These are phyloP conservation scores for Drosophila multiciliata DNA, from an alignment of 2,888 invertebrate species.

Conservation along the genomic window DNA sequence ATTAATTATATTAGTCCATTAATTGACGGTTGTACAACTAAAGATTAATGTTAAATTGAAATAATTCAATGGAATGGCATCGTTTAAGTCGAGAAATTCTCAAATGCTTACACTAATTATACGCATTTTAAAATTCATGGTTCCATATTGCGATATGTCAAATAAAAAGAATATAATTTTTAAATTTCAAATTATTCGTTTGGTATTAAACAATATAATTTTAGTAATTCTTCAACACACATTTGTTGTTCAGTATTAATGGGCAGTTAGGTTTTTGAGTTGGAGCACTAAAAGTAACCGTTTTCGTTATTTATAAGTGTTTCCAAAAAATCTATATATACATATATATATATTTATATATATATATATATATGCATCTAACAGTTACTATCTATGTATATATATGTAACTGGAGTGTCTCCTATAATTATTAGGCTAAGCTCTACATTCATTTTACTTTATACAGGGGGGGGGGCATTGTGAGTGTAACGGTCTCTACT, in stretches of 20 bases:
- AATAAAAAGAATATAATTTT: background rate
- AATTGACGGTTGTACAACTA: constrained; percentile 63
- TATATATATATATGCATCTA: constrained; percentile 43
- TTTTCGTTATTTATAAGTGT: constrained; percentile 12
- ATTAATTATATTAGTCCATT: constrained; percentile 27
- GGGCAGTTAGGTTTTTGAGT: constrained; percentile 50
- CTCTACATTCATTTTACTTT: constrained; percentile 73
- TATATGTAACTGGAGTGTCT: constrained; percentile 20
- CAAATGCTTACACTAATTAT: constrained; percentile 7
- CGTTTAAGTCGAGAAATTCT: constrained; percentile 64
- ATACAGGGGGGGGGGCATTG: constrained; percentile 54
- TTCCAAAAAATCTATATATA: constrained; percentile 23
- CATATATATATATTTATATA: constrained; percentile 25
- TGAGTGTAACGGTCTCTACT: constrained; percentile 58
- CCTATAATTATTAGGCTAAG: constrained; percentile 63
- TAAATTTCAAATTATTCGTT: background rate
- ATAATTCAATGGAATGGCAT: constrained; percentile 69
- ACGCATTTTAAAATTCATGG: background rate
- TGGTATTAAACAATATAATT: background rate
- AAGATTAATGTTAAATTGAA: constrained; percentile 35
- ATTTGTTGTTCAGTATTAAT: constrained; percentile 9
- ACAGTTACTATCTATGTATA: constrained; percentile 39
- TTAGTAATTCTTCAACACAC: background rate
- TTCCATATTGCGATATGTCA: constrained; percentile 24
- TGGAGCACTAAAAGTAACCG: constrained; percentile 30